These are phyloP conservation scores for Clitarchus hookeri DNA, from an alignment of 2,888 invertebrate genomes.

Conservation along the genomic window DNA sequence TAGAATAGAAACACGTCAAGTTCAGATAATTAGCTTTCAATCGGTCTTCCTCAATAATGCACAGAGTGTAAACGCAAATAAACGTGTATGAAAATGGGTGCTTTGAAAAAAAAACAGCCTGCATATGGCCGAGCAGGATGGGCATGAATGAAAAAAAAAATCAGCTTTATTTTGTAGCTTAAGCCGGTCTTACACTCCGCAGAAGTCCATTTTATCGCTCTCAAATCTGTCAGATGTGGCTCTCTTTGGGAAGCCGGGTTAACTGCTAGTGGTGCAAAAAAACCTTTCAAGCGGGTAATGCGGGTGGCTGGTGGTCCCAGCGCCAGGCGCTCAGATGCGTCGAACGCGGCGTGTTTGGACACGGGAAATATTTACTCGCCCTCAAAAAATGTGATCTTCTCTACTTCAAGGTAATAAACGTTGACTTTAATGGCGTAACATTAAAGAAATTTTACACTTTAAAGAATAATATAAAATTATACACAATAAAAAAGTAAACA, in stretches of 20 bases:
- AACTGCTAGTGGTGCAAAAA: constrained; percentile 1
- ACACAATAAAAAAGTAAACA: too few relatives aligned
- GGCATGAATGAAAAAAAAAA: too few relatives aligned
- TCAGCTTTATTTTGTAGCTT: not conserved
- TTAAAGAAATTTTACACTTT: too few relatives aligned
- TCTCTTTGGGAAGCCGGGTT: not conserved
- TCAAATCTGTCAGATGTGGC: constrained; percentile 3
- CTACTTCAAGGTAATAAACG: not conserved
- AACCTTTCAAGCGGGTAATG: not conserved
- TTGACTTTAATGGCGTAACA: not conserved
- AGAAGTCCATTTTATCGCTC: not conserved
- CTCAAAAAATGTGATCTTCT: not conserved
- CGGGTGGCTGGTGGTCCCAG: not conserved
- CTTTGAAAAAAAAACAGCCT: not conserved
- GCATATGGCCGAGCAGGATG: not conserved
- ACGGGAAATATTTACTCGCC: not conserved
- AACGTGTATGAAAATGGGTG: not conserved
- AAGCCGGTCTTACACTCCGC: not conserved
- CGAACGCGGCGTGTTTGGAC: not conserved
- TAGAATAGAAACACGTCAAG: too few relatives aligned
- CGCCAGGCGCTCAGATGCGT: not conserved
- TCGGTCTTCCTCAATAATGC: not conserved
- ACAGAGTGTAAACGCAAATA: not conserved
- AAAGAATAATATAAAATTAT: too few relatives aligned
- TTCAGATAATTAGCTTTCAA: not conserved